A percentile compares a stretch with the other conserved stretches of the same genome.
Conservation (phyloP, 2,888 invertebrate species). For the Dolichomitus sp. region DNA sequence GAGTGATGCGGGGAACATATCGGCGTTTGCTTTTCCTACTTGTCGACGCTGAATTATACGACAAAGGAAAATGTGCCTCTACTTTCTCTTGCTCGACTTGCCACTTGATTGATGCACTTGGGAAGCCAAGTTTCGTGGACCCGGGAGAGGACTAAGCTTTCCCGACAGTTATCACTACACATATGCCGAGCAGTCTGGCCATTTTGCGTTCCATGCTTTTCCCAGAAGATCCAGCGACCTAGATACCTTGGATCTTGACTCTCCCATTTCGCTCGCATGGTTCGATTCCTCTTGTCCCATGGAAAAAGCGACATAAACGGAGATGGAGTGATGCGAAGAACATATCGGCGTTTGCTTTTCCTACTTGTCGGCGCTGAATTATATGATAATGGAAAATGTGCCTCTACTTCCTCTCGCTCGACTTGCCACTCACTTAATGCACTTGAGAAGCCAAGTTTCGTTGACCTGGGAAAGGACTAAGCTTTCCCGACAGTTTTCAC, state of each 20-base stretch:
- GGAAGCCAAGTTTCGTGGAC: slow-evolving; percentile 38
- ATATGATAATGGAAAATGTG: too few species aligned
- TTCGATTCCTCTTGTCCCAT: too few species aligned
- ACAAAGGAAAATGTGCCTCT: background rate
- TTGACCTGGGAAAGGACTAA: slow-evolving; percentile 10
- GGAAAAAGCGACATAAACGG: too few species aligned
- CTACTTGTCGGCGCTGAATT: too few species aligned
- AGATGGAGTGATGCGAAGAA: too few species aligned
- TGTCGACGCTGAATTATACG: too few species aligned
- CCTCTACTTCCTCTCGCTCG: background rate
- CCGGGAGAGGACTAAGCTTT: slow-evolving; percentile 5
- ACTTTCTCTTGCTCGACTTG: slow-evolving; percentile 3
- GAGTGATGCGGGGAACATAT: too few species aligned
- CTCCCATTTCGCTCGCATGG: too few species aligned
- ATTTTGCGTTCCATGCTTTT: background rate
- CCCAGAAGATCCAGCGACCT: background rate
- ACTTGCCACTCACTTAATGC: slow-evolving; percentile 17
- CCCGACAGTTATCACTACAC: background rate
- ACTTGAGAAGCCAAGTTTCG: slow-evolving; percentile 39
- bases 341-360: too few species aligned
- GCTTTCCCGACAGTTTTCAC: background rate
- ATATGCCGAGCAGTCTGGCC: slow-evolving; percentile 1
- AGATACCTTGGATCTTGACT: slow-evolving; percentile 8
- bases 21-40: too few species aligned
- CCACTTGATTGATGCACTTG: slow-evolving; percentile 27